These are phyloP conservation scores for Sturnira hondurensis DNA, from an alignment of 2,113 vertebrate species.

Conservation along the genomic window DNA sequence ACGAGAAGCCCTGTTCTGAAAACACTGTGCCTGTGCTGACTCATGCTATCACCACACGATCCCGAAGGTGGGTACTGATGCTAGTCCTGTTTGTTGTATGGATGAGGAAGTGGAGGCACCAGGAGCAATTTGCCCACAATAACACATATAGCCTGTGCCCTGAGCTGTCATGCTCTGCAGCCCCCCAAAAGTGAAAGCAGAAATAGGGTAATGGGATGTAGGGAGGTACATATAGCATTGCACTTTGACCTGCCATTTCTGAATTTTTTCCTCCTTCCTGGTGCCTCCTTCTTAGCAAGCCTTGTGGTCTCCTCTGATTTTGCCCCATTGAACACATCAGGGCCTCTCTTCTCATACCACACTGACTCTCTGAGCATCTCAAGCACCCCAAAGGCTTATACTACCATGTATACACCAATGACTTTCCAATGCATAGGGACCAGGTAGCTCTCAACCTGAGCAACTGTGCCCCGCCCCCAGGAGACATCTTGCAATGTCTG, in stretches of 20 bases:
- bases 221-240: neutral
- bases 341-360: neutral
- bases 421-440: neutral
- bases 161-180: neutral
- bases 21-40: fast-evolving
- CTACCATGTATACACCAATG: too few species aligned
- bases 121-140: neutral
- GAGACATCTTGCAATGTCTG: neutral
- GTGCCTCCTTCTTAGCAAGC: neutral
- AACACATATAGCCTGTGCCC: neutral
- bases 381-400: neutral
- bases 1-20: neutral
- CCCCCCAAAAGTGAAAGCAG: neutral
- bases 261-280: too few species aligned
- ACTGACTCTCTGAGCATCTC: neutral
- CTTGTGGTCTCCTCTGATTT: neutral
- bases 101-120: neutral
- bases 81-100: neutral
- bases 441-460: neutral
- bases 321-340: neutral
- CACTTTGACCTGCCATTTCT: too few species aligned
- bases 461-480: neutral
- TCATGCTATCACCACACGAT: fast-evolving
- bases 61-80: neutral
- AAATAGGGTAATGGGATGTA: neutral